Evolutionary conservation across 2,797 vertebrate species (phyloP).

Genomic region (Menidia menidia): DNA sequence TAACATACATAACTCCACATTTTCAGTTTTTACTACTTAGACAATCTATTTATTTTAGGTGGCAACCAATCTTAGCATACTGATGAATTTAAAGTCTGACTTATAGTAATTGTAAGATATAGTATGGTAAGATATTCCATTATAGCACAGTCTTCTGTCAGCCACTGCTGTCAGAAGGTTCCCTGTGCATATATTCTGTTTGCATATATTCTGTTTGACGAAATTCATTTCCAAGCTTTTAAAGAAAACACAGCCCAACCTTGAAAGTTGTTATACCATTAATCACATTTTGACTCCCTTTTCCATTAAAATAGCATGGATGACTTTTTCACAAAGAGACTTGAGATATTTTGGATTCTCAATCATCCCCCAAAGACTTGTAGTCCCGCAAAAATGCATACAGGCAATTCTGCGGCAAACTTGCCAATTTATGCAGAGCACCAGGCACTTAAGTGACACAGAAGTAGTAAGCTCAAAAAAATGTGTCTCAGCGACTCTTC

Average conservation of each 20-base stretch:
- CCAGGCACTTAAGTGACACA: constrained; percentile 8
- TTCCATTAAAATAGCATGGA: not conserved
- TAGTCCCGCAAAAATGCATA: constrained; percentile 1
- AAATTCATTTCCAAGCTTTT: not conserved
- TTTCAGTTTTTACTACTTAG: too few species aligned
- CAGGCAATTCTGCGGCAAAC: not conserved
- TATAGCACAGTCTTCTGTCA: not conserved
- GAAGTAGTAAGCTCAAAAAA: constrained; percentile 18
- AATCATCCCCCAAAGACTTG: not conserved
- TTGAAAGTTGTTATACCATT: not conserved
- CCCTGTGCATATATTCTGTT: too few species aligned
- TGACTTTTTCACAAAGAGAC: not conserved
- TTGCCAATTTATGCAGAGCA: not conserved
- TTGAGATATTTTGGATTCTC: not conserved
- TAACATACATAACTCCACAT: too few species aligned
- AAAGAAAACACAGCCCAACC: not conserved
- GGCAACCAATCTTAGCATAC: too few species aligned
- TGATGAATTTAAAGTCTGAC: too few species aligned
- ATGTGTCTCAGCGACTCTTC: constrained; percentile 19
- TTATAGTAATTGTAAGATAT: too few species aligned
- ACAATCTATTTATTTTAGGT: too few species aligned
- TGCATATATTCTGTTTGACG: too few species aligned
- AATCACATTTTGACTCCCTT: not conserved
- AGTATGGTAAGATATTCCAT: not conserved
- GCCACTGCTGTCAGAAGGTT: too few species aligned